Percentiles rank a stretch among this genome's conserved stretches.
Evolutionary conservation across 2,797 vertebrate genomes (phyloP).

Genomic region (Rallus crepitans): DNA sequence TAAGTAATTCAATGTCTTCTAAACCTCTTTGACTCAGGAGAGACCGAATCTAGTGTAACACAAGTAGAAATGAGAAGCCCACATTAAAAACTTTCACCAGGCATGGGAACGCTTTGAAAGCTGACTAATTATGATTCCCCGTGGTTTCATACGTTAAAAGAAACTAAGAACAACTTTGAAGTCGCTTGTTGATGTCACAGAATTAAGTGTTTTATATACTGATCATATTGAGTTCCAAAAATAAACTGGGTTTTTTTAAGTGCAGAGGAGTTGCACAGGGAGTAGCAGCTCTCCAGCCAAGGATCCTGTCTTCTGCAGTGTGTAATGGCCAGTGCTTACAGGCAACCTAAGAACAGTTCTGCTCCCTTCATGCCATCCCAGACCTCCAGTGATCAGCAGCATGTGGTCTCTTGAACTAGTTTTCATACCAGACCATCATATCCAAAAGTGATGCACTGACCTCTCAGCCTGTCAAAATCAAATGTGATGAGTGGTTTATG

Average conservation of each 20-base stretch:
- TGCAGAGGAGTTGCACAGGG: neutral
- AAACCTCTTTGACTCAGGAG: neutral
- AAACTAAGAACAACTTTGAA: constrained; percentile 55
- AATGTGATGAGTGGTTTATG: neutral
- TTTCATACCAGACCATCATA: neutral
- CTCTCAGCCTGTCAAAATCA: neutral
- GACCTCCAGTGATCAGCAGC: neutral
- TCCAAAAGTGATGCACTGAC: neutral
- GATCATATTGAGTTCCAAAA: constrained; percentile 46
- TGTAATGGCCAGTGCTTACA: neutral
- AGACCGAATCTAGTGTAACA: neutral
- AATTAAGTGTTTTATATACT: constrained; percentile 52
- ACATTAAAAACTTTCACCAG: constrained; percentile 48
- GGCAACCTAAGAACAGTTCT: neutral
- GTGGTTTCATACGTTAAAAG: constrained; percentile 39
- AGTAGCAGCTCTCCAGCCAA: neutral
- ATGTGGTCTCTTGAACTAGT: neutral
- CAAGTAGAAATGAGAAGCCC: constrained; percentile 37
- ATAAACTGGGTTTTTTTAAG: neutral
- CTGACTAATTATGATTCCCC: constrained; percentile 32
- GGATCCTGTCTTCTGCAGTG: neutral
- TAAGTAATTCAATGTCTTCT: constrained; percentile 11
- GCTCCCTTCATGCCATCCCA: neutral
- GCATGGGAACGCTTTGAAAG: constrained; percentile 43
- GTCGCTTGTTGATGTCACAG: constrained; percentile 36